Percentiles rank a stretch among this genome's conserved stretches.
Evolutionary conservation across 1,140 invertebrate species (phyloP).

Genomic region (Pogonomyrmex californicus): DNA sequence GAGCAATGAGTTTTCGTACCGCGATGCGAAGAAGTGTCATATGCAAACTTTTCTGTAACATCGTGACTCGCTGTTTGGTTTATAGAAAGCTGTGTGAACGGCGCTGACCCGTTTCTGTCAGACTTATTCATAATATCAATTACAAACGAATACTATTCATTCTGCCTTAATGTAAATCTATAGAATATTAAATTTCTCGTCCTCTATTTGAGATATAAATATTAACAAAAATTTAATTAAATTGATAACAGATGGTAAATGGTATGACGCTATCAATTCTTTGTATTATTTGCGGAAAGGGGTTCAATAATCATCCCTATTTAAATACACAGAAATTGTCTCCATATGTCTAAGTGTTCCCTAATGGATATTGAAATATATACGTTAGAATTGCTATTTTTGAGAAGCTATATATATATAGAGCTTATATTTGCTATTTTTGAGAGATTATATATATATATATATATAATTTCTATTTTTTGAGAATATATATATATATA

Average conservation of each 20-base stretch:
- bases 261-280: constrained; percentile 2
- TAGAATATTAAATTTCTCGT: constrained; percentile 34
- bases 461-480: too few species aligned
- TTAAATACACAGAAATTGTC: constrained; percentile 23
- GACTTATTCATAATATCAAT: constrained; percentile 47
- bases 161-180: constrained; percentile 33
- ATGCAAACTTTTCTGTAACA: constrained; percentile 34
- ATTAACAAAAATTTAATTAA: constrained; percentile 60
- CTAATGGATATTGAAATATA: constrained; percentile 15
- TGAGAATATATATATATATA: too few species aligned
- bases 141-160: constrained; percentile 58
- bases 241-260: constrained; percentile 28
- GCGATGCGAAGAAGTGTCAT: constrained; percentile 34
- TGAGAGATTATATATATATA: too few species aligned
- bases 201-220: constrained; percentile 15
- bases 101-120: constrained; percentile 40
- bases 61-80: constrained; percentile 37
- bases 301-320: not conserved
- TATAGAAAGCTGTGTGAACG: constrained; percentile 39
- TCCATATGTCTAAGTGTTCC: not conserved
- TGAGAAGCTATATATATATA: not conserved
- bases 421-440: too few species aligned
- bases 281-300: constrained; percentile 1
- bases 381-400: not conserved
- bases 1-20: not conserved